Base-by-base conservation (phyloP, 2,888 invertebrate species). In the Ormyrus thymus region DNA sequence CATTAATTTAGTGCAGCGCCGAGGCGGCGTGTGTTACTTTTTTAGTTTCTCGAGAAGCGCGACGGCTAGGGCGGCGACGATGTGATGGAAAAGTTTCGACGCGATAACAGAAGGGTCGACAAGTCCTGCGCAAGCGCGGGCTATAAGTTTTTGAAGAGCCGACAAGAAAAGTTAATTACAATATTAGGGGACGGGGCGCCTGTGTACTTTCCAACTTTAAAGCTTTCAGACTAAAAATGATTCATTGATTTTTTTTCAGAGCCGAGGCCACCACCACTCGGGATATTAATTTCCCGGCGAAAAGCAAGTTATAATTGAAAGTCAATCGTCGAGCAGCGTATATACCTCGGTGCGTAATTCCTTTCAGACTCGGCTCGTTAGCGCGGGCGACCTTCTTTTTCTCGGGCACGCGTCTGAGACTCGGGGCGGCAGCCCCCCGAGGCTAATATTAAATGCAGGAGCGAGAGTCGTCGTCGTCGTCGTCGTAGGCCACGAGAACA, bases 131-230 rank as follows among this genome's bases (percentile, higher is more conserved):
- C 2, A 51, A 6, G 51, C 13, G 9, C 15, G 1, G 29, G 15
- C 46, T 13, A 48, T n/a, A 62, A 69, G 15, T 74, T 74, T 70
- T 70, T 78, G 59, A 70, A 64, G 74, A 74, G 51, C 65, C 51
- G 43, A 29, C 46, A 62, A 48, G 62, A 64, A 58, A 74, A 78
- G 51, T 78, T 78, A 74, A 78, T 78, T 74, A 55, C 46, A 46
- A 59, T 70, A 13, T 74, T 45, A 45, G 59, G 55, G 48, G 65
- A 13, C 13, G 13, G 45, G 4, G 3, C 7, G 15, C 50, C 43
- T 48, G 29, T 48, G n/a, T 50, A 48, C 50, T 29, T 66, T 65
- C 7, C 50, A 7, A 46, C 53, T 8, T 29, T 50, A 56, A 15
- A 66, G 45, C 10, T 50, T 65, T 29, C 11, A 1, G 15, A 15